Conservation (phyloP, 2,113 vertebrate species). For the Lophotis ruficrista region DNA sequence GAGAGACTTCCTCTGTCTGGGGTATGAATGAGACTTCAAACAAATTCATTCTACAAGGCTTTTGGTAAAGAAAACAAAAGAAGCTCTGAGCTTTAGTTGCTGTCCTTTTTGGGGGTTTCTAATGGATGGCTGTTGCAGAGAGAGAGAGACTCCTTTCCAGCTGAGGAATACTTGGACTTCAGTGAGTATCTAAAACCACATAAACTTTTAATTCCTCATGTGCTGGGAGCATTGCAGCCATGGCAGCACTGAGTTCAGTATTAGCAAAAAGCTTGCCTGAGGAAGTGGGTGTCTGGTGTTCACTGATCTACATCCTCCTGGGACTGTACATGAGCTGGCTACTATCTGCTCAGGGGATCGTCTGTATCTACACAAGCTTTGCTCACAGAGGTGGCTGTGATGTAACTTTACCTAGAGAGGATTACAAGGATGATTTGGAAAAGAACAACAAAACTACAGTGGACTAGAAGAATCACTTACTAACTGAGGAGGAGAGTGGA, state of each 20-base stretch:
- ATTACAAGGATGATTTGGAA: neutral
- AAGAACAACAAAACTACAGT: neutral
- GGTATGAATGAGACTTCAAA: neutral
- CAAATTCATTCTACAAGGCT: neutral
- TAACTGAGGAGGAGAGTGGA: neutral
- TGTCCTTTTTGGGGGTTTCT: neutral
- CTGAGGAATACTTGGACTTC: neutral
- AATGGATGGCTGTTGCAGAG: neutral
- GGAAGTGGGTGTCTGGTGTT: neutral
- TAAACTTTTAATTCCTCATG: neutral
- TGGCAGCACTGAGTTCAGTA: neutral
- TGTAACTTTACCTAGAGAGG: neutral
- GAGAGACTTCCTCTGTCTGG: neutral
- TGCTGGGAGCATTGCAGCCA: neutral
- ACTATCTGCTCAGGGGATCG: neutral
- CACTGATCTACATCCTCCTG: neutral
- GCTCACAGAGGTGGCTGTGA: neutral
- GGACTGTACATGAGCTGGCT: rapidly evolving
- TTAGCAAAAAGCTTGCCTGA: neutral
- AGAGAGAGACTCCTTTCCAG: neutral
- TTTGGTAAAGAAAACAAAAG: neutral
- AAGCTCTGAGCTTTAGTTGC: neutral
- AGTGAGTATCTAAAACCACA: neutral
- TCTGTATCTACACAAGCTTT: neutral
- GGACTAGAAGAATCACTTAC: neutral